Conservation (phyloP, 1,140 invertebrate species). For the Semibalanus balanoides region DNA sequence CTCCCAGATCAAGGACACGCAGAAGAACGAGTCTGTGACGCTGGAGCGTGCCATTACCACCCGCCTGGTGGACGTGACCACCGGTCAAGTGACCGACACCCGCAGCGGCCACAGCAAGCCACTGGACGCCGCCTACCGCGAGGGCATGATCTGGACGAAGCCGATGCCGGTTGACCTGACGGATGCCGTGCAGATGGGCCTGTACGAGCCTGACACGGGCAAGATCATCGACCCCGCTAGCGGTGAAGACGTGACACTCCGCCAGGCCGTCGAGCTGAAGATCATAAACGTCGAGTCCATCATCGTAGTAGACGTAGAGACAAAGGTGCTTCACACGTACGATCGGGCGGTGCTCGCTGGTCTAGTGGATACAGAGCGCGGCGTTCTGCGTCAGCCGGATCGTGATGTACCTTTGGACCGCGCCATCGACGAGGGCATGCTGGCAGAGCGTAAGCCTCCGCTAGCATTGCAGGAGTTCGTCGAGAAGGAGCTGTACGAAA, state of each 20-base stretch:
- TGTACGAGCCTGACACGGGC: conserved; percentile 60
- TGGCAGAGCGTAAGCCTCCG: conserved; percentile 56
- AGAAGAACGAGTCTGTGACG: conserved; percentile 43
- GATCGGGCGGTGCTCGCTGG: conserved; percentile 23
- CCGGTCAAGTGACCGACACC: conserved; percentile 31
- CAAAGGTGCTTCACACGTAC: not conserved
- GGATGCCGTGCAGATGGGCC: conserved; percentile 59
- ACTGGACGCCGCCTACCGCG: conserved; percentile 50
- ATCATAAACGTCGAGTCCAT: not conserved
- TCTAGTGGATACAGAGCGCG: conserved; percentile 52
- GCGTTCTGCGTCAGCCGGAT: conserved; percentile 49
- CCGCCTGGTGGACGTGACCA: conserved; percentile 28
- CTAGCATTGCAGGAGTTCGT: conserved; percentile 72
- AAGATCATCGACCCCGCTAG: not conserved
- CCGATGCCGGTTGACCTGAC: conserved; percentile 50
- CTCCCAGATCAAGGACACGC: conserved; percentile 62
- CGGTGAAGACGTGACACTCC: not conserved
- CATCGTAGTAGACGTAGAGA: not conserved
- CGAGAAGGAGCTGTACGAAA: conserved; percentile 63
- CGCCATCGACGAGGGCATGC: conserved; percentile 58
- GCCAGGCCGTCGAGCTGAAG: not conserved
- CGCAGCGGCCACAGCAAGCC: conserved; percentile 41
- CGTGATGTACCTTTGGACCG: conserved; percentile 48
- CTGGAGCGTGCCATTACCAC: conserved; percentile 30
- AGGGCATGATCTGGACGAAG: conserved; percentile 51